Conservation (phyloP, 1,140 invertebrate genomes). For the Aphelenchoides besseyi region DNA sequence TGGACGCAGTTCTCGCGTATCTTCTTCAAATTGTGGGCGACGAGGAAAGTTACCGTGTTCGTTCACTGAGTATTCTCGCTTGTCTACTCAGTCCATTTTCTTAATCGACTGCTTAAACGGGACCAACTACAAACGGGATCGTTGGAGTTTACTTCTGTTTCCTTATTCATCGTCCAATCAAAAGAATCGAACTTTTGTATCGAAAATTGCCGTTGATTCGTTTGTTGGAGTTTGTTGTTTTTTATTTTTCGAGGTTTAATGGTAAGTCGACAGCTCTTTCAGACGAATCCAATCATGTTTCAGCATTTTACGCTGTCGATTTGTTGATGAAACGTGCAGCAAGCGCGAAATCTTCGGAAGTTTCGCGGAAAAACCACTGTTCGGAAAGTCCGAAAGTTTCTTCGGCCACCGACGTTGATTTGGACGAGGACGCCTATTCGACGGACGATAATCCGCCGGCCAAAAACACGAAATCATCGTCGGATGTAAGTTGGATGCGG, state of each 20-base stretch:
- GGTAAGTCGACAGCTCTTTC: not conserved
- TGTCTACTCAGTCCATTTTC: too few relatives aligned
- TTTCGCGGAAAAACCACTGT: not conserved
- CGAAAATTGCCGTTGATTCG: too few relatives aligned
- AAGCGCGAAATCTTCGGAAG: conserved; percentile 15
- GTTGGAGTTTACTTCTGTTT: too few relatives aligned
- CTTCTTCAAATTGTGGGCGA: too few relatives aligned
- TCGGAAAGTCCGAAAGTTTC: conserved; percentile 1
- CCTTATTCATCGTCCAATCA: too few relatives aligned
- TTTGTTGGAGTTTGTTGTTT: not conserved
- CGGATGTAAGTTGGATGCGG: too few relatives aligned
- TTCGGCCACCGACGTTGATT: not conserved
- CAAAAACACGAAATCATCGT: not conserved
- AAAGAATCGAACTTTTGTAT: too few relatives aligned
- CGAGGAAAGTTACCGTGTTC: too few relatives aligned
- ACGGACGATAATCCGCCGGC: not conserved
- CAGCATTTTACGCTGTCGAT: not conserved
- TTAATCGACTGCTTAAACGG: too few relatives aligned
- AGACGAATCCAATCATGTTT: not conserved
- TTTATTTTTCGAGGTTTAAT: conserved; percentile 4
- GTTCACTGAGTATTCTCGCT: too few relatives aligned
- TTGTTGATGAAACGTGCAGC: conserved; percentile 22
- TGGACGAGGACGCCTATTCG: not conserved
- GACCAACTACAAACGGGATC: too few relatives aligned
- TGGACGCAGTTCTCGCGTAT: too few relatives aligned